Base-by-base conservation (phyloP, 2,113 vertebrate species). In the Microtus oregoni region DNA sequence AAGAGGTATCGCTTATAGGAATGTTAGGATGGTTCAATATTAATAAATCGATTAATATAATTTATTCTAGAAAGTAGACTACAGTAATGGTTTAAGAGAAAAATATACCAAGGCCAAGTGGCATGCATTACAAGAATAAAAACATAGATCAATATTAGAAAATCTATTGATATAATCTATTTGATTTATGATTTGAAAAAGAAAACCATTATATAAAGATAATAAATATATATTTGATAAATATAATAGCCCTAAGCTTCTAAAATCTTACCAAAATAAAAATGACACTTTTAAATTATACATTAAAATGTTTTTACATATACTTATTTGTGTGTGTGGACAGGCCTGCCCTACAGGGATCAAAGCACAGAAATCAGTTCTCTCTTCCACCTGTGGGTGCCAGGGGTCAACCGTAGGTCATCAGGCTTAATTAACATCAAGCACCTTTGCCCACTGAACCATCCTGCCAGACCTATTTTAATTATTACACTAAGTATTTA, bases 101-200 rank as follows among this genome's bases (percentile, higher is more conserved):
- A 95, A 96, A 96, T 95, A 95, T 30, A 50, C 77, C 88, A 73
- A 92, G 79, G 92, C 87, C 67, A 93, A 78, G 63, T 92, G 52
- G 17, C 90, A 93, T 86, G 95, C 52, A 93, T 86, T 95, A 97
- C 1, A 94, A 15, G 15, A 96, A 81, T 89, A 94, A 95, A 96
- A 96, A 95, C 12, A 88, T 95, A 90, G 30, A 91, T 96, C 58
- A 70, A 75, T 96, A 93, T 28, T 92, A 94, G 35, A 97, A 97
- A 89, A 90, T 44, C 90, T 92, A 93, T 90, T 92, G 72, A 92
- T 95, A 92, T 70, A 94, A 92, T 97, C 93, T 94, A 95, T 90
- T 72, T 97, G 95, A 88, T 91, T 96, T 94, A 96, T 95, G 95
- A 91, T 73, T 75, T 65, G 73, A 76, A 96, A 97, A 94, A 61